These are phyloP conservation scores for Amiota mariae DNA, from an alignment of 2,888 invertebrate species.

Conservation along the genomic window DNA sequence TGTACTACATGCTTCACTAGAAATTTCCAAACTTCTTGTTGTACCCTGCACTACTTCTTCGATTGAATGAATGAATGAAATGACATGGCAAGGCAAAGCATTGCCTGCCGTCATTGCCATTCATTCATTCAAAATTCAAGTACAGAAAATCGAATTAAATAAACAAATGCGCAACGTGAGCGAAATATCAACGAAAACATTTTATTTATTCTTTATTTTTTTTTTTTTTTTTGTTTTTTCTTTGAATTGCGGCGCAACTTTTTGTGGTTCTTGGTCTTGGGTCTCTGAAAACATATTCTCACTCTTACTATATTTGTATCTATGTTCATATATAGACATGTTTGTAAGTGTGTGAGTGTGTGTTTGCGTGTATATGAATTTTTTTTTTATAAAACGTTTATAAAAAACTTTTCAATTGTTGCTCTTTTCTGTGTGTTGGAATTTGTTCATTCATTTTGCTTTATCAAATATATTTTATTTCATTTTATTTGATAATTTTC, in stretches of 20 bases:
- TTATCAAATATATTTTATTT: background rate
- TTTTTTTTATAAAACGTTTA: slow-evolving; percentile 39
- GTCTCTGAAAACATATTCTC: background rate
- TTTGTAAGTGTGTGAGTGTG: slow-evolving; percentile 19
- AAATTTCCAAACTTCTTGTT: background rate
- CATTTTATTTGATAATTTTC: slow-evolving; percentile 30
- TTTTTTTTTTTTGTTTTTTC: background rate
- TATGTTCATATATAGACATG: slow-evolving; percentile 2
- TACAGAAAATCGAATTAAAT: slow-evolving; percentile 72
- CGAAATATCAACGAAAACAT: slow-evolving; percentile 62
- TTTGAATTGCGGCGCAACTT: background rate
- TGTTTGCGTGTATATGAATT: background rate
- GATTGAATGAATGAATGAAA: background rate
- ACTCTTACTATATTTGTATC: background rate
- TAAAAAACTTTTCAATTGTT: slow-evolving; percentile 54
- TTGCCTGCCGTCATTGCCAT: slow-evolving; percentile 42
- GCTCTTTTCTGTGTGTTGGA: slow-evolving; percentile 40
- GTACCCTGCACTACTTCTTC: slow-evolving; percentile 1
- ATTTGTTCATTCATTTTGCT: slow-evolving; percentile 32
- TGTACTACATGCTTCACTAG: background rate
- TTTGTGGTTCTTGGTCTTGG: background rate
- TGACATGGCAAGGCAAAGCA: slow-evolving; percentile 31
- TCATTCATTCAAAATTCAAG: slow-evolving; percentile 50
- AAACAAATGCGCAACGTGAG: slow-evolving; percentile 74
- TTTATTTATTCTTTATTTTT: too few relatives aligned